phyloP scores from a whole-genome alignment of 2,113 vertebrate genomes.

The Sisor rabdophorus region DNA sequence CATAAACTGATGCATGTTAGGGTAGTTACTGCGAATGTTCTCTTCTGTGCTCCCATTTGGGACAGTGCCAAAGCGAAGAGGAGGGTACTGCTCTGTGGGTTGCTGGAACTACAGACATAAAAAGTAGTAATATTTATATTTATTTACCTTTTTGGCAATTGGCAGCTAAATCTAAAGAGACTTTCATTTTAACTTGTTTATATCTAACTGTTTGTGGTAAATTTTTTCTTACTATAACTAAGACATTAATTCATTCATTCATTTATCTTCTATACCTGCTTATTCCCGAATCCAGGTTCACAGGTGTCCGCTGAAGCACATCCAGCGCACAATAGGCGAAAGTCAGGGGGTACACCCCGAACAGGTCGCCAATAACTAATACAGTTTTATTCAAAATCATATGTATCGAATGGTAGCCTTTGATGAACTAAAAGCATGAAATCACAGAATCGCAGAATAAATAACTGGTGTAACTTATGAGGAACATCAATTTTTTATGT shows the following conservation, averaged over 20 bases:
- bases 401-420: neutral
- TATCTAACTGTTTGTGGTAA: neutral
- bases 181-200: too few relatives aligned
- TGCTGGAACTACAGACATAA: constrained; percentile 78
- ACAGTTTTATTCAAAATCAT: too few relatives aligned
- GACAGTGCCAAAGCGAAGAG: constrained; percentile 87
- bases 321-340: too few relatives aligned
- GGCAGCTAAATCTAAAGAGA: neutral
- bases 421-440: neutral
- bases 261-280: too few relatives aligned
- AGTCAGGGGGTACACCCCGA: too few relatives aligned
- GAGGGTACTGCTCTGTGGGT: constrained; percentile 86
- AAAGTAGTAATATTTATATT: neutral
- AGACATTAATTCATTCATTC: too few relatives aligned
- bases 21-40: constrained; percentile 91
- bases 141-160: too few relatives aligned
- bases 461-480: neutral
- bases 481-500: neutral
- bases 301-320: too few relatives aligned
- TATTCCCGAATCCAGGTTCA: too few relatives aligned
- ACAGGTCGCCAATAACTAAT: too few relatives aligned
- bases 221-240: neutral
- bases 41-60: constrained; percentile 90
- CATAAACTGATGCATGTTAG: constrained; percentile 91
- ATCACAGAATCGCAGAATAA: neutral